A percentile compares a stretch with the other conserved stretches of the same genome.
phyloP scores from a whole-genome alignment of 1,140 invertebrate species.

The Drosophila kanapiae region DNA sequence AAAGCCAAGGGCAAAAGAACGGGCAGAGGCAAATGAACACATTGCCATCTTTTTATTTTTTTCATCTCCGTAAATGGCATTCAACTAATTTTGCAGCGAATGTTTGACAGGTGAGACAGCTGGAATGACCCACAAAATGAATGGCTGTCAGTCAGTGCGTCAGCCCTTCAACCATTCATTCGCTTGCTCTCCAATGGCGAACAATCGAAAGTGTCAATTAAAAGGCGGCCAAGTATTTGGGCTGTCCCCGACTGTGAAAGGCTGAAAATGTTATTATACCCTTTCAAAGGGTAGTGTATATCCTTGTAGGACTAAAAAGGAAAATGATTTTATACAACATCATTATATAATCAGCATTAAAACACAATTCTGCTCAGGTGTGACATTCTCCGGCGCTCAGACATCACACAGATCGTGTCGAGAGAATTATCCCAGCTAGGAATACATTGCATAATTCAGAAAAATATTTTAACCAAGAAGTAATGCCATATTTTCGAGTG shows the following conservation, averaged over 20 bases:
- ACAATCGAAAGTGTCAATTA: slow-evolving; percentile 81
- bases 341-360: too few relatives aligned
- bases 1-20: slow-evolving; percentile 18
- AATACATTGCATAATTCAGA: neutral
- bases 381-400: too few relatives aligned
- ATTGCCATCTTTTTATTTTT: slow-evolving; percentile 22
- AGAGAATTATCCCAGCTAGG: too few relatives aligned
- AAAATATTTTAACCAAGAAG: neutral
- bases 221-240: slow-evolving; percentile 56
- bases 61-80: slow-evolving; percentile 56
- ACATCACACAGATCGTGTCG: too few relatives aligned
- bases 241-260: slow-evolving; percentile 16
- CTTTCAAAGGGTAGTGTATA: neutral
- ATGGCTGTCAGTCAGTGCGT: slow-evolving; percentile 43
- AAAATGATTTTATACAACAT: neutral
- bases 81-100: slow-evolving; percentile 70
- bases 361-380: too few relatives aligned
- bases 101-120: slow-evolving; percentile 58
- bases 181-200: slow-evolving; percentile 31
- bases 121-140: slow-evolving; percentile 38
- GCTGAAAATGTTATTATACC: slow-evolving; percentile 41
- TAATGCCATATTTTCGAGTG: neutral
- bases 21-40: slow-evolving; percentile 29
- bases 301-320: neutral
- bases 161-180: slow-evolving; percentile 38